Base-by-base conservation (phyloP, 2,888 invertebrate genomes). In the Sceliomorpha sp. region DNA sequence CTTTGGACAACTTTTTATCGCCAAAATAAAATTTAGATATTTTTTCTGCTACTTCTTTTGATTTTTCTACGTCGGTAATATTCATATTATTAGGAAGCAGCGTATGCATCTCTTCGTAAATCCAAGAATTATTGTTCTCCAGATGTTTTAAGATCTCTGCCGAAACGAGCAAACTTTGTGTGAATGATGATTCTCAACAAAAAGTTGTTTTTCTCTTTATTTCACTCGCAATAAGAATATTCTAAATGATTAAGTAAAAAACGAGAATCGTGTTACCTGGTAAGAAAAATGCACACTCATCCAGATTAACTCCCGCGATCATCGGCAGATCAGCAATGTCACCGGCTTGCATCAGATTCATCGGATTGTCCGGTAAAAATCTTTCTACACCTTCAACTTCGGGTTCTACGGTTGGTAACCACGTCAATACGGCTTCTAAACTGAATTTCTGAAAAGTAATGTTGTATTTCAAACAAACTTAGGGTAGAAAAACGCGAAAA, bases 41-140 rank as follows among this genome's bases (percentile, higher is more conserved):
- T 6, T 72, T 64, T 24, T 82, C 73, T 1, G 76, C 79, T 7
- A 78, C 24, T 39, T 72, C 58, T 40, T 75, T 79, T 12, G 47
- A 64, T 15, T 70, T 60, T 0, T 39, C 64, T 9, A 71, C 10
- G 53, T 85, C 81, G 8, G 86, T 86, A 3, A 82, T 56, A 34
- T 87, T 87, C 50, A 87, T 60, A 50, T 84, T 79, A 8, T 66
- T 39, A 8, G 87, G 85, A 14, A 87, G 14, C 34, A 86, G 82
- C 3, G 73, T 44, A 10, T 85, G 84, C 10, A 87, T 83, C 32
- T 86, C 73, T 15, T 80, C 73, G 31, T 83, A 77, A 48, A 87
- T 58, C 7, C 74, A 36, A 0, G 77, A 79, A 2, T 79, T 78
- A 15, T 79, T 72, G 8, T 75, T 9, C 50, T 70, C 70, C 10